These are phyloP conservation scores for Melinopterus prodromus DNA, from an alignment of 2,888 invertebrate species.

Conservation along the genomic window DNA sequence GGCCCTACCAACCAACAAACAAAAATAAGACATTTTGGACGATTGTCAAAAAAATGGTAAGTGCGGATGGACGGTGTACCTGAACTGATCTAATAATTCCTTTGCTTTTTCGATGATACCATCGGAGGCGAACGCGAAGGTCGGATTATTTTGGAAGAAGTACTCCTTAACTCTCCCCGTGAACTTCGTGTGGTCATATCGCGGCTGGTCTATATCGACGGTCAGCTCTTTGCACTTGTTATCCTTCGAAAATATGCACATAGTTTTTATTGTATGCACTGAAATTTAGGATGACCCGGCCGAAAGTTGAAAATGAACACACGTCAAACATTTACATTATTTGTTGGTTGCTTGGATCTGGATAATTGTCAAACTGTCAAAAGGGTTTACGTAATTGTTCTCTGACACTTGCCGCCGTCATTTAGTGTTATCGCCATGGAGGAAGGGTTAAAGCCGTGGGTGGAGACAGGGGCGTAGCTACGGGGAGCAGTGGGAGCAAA, in stretches of 20 bases:
- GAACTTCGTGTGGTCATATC: constrained; percentile 93
- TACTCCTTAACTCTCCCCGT: constrained; percentile 91
- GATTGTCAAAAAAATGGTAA: not conserved
- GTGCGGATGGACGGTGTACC: constrained; percentile 63
- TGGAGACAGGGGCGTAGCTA: no score
- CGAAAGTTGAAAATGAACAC: constrained; percentile 4
- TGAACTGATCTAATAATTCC: constrained; percentile 79
- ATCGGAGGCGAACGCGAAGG: constrained; percentile 82
- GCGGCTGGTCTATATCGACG: constrained; percentile 82
- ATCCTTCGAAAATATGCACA: constrained; percentile 16
- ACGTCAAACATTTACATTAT: constrained; percentile 4
- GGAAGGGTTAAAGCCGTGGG: no score
- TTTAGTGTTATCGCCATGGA: not conserved
- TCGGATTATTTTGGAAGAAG: constrained; percentile 90
- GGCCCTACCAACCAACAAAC: not conserved
- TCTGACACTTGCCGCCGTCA: not conserved
- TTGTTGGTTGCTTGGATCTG: not conserved
- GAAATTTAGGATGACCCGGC: not conserved
- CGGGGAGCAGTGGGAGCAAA: no score
- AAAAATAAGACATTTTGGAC: not conserved
- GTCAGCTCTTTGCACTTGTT: constrained; percentile 6
- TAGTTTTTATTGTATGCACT: not conserved
- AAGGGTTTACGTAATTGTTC: not conserved
- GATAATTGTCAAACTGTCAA: not conserved
- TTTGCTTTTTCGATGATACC: constrained; percentile 80